Conservation (phyloP, 2,888 invertebrate species). For the Tiphia femorata region DNA sequence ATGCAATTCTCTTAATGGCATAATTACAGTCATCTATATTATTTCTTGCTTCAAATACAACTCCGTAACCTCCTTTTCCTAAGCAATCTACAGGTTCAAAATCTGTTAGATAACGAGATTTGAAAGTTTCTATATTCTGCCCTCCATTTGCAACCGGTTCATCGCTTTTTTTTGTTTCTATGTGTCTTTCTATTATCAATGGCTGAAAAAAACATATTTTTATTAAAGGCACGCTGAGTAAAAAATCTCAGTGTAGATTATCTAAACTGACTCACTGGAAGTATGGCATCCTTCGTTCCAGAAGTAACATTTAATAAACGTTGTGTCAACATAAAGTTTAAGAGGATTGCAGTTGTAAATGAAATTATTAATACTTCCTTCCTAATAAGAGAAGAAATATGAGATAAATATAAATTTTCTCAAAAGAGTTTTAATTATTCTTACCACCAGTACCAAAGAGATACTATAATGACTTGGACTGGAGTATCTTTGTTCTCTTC, state of each 20-base stretch:
- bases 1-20: slow-evolving; percentile 93
- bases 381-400: slow-evolving; percentile 68
- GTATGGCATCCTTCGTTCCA: slow-evolving; percentile 51
- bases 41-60: slow-evolving; percentile 95
- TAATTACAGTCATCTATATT: slow-evolving; percentile 95
- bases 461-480: slow-evolving; percentile 79
- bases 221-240: background rate
- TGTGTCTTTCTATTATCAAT: slow-evolving; percentile 57
- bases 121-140: slow-evolving; percentile 55
- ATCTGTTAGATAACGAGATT: slow-evolving; percentile 82
- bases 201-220: slow-evolving; percentile 46
- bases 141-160: slow-evolving; percentile 54
- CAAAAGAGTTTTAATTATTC: slow-evolving; percentile 10
- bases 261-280: slow-evolving; percentile 49
- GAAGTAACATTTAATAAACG: slow-evolving; percentile 53
- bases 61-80: slow-evolving; percentile 94
- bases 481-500: slow-evolving; percentile 73
- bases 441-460: slow-evolving; percentile 87
- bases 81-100: slow-evolving; percentile 86
- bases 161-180: slow-evolving; percentile 55
- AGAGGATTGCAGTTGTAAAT: slow-evolving; percentile 78
- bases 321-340: slow-evolving; percentile 78
- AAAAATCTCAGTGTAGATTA: slow-evolving; percentile 5
- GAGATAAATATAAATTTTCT: slow-evolving; percentile 7
- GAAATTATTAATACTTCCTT: slow-evolving; percentile 85